phyloP scores from a whole-genome alignment of 1,140 invertebrate species.

The Mylabris phalerata region DNA sequence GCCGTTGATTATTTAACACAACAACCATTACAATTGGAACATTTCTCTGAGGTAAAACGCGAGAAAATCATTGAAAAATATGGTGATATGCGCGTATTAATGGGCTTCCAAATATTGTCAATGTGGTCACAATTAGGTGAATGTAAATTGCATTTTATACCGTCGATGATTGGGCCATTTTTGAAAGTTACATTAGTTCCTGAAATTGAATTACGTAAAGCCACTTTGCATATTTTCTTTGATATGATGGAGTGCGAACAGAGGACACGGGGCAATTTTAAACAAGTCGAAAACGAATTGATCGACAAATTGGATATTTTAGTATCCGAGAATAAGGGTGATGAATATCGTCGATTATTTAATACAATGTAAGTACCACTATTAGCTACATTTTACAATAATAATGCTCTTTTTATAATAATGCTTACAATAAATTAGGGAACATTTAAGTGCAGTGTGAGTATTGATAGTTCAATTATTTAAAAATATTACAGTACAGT shows the following conservation, averaged over 20 bases:
- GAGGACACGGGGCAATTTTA: slow-evolving; percentile 71
- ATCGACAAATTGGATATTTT: slow-evolving; percentile 91
- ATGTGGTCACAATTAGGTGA: slow-evolving; percentile 89
- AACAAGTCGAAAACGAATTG: slow-evolving; percentile 83
- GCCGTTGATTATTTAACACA: slow-evolving; percentile 85
- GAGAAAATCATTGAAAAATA: slow-evolving; percentile 74
- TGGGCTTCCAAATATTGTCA: slow-evolving; percentile 88
- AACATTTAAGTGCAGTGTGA: slow-evolving; percentile 87
- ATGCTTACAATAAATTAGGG: slow-evolving; percentile 50
- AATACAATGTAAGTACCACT: slow-evolving; percentile 80
- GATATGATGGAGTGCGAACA: slow-evolving; percentile 97
- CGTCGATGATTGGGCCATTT: slow-evolving; percentile 88
- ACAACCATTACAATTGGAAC: slow-evolving; percentile 76
- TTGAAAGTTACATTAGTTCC: slow-evolving; percentile 88
- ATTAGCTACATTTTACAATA: not conserved
- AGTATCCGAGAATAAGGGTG: slow-evolving; percentile 88
- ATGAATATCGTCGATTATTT: slow-evolving; percentile 85
- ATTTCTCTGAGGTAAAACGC: slow-evolving; percentile 71
- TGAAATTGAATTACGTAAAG: slow-evolving; percentile 78
- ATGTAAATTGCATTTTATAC: slow-evolving; percentile 83
- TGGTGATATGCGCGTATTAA: slow-evolving; percentile 85
- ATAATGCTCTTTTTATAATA: not conserved
- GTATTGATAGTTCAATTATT: slow-evolving; percentile 40
- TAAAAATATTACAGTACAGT: not conserved
- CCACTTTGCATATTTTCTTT: slow-evolving; percentile 91